These are phyloP conservation scores for Pilophorus perplexus DNA, from an alignment of 2,888 invertebrate genomes.

Conservation along the genomic window DNA sequence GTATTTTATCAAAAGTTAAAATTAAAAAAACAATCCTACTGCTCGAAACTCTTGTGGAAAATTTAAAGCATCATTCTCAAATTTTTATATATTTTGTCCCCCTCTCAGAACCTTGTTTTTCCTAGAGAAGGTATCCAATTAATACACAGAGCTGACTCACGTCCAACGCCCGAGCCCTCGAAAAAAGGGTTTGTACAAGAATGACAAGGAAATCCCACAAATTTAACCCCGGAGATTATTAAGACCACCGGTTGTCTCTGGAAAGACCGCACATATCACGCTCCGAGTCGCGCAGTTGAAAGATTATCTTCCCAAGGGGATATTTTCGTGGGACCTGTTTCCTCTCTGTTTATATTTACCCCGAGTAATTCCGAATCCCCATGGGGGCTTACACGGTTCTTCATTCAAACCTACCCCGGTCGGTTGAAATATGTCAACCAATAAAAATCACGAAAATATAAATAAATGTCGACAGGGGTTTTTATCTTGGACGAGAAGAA, in stretches of 20 bases:
- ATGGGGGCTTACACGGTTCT: conserved; percentile 4
- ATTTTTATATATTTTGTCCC: too few species aligned
- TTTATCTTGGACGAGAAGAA: not conserved
- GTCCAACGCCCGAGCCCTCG: too few species aligned
- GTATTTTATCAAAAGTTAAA: too few species aligned
- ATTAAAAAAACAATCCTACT: too few species aligned
- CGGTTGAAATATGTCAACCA: conserved; percentile 11
- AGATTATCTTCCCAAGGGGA: conserved; percentile 18
- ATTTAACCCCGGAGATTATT: too few species aligned
- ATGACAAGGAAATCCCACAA: too few species aligned
- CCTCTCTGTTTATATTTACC: conserved; percentile 18
- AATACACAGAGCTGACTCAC: too few species aligned
- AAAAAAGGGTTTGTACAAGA: too few species aligned
- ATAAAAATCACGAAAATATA: not conserved
- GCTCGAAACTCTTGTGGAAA: too few species aligned
- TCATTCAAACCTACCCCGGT: not conserved
- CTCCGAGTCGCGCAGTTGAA: conserved; percentile 8
- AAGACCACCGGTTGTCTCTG: not conserved
- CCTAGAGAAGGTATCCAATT: too few species aligned
- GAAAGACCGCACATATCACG: not conserved
- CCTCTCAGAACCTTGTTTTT: too few species aligned
- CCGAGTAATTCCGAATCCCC: conserved; percentile 16
- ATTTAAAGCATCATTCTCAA: too few species aligned
- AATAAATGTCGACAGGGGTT: conserved; percentile 5
- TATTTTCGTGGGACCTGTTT: conserved; percentile 17